These are phyloP conservation scores for Abrostola triplasia DNA, from an alignment of 2,888 invertebrate genomes.

Conservation along the genomic window DNA sequence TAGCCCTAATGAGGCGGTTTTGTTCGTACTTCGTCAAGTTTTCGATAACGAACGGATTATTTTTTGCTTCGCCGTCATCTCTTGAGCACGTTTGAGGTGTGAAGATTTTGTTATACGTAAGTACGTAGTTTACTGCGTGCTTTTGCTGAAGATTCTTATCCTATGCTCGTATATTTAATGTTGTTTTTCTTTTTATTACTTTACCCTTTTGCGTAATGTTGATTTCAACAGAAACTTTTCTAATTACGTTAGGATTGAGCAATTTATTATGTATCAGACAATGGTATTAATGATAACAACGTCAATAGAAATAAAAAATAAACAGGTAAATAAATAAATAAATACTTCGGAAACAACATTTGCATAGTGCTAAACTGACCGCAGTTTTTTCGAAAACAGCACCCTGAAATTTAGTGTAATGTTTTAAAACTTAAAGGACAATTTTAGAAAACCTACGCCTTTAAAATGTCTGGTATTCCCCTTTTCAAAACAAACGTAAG, in stretches of 20 bases:
- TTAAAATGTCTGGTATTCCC: too few relatives aligned
- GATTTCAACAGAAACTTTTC: background rate
- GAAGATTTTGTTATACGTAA: constrained; percentile 39
- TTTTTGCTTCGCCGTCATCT: constrained; percentile 35
- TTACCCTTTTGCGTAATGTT: background rate
- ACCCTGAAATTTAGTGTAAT: too few relatives aligned
- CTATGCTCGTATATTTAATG: constrained; percentile 17
- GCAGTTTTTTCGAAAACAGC: too few relatives aligned
- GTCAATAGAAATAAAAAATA: too few relatives aligned
- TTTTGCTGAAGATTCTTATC: constrained; percentile 35
- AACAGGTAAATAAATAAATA: too few relatives aligned
- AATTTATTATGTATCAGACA: too few relatives aligned
- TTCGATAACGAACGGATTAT: constrained; percentile 60
- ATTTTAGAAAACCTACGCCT: too few relatives aligned
- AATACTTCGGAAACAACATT: too few relatives aligned
- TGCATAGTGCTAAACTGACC: too few relatives aligned
- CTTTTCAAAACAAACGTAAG: background rate
- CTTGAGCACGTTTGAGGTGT: constrained; percentile 46
- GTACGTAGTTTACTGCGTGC: constrained; percentile 36
- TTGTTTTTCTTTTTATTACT: constrained; percentile 5
- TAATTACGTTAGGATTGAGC: too few relatives aligned
- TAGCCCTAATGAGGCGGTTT: constrained; percentile 71
- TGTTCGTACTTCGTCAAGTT: constrained; percentile 63
- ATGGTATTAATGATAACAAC: too few relatives aligned
- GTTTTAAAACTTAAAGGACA: too few relatives aligned